These are phyloP conservation scores for Ciconia maguari DNA, from an alignment of 2,113 vertebrate species.

Conservation along the genomic window DNA sequence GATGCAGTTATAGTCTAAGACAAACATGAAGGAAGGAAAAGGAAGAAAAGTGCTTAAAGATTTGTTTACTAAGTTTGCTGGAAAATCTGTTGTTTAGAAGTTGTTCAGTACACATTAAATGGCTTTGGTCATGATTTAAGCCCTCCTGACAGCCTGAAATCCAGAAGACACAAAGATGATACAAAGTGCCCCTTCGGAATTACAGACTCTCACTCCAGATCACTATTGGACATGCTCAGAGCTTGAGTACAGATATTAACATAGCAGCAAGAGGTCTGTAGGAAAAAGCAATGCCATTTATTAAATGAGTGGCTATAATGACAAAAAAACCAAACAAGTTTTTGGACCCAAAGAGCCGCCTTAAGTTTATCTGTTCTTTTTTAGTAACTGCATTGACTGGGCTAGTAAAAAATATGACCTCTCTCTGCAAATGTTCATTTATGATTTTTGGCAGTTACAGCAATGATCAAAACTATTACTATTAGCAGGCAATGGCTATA, in stretches of 20 bases:
- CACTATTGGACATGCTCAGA: neutral
- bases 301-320: neutral
- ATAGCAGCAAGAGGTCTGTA: conserved; percentile 16
- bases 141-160: neutral
- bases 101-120: neutral
- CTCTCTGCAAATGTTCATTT: neutral
- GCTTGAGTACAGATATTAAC: neutral
- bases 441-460: neutral
- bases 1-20: neutral
- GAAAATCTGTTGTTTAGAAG: neutral
- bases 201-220: neutral
- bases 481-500: neutral
- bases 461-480: neutral
- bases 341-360: neutral
- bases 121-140: neutral
- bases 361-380: neutral
- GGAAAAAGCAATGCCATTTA: neutral
- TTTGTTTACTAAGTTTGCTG: conserved; percentile 3
- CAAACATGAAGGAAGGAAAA: neutral
- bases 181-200: neutral
- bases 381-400: neutral
- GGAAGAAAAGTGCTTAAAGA: neutral
- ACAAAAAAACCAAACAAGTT: neutral
- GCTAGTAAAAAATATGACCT: neutral
- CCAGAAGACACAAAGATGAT: neutral